These are phyloP conservation scores for Myrmecobius fasciatus DNA, from an alignment of 2,113 vertebrate genomes.

Conservation along the genomic window DNA sequence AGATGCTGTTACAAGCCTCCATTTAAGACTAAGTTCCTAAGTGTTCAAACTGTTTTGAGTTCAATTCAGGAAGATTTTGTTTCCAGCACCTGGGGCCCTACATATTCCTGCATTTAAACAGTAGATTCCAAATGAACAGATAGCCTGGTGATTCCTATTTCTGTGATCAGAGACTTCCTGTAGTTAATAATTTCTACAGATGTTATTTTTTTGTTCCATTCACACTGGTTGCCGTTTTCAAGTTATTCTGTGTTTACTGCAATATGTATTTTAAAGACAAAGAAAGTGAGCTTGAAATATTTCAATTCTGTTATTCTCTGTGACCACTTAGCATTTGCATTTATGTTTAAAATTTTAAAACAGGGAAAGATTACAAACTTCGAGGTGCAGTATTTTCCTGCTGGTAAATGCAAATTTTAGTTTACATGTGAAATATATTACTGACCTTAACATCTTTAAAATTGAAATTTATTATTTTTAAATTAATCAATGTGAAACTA, in stretches of 20 bases:
- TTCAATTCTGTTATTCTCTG: not conserved
- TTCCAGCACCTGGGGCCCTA: not conserved
- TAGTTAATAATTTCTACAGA: not conserved
- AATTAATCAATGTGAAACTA: not conserved
- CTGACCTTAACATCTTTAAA: not conserved
- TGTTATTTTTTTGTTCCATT: not conserved
- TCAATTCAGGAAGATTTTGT: not conserved
- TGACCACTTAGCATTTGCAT: not conserved
- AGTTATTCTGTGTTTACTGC: not conserved
- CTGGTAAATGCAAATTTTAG: not conserved
- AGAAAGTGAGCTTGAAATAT: not conserved
- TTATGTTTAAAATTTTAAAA: not conserved
- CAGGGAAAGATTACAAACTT: not conserved
- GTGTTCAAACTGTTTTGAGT: not conserved
- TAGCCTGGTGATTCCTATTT: not conserved
- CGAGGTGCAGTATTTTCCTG: not conserved
- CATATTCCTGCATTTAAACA: not conserved
- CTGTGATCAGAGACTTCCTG: not conserved
- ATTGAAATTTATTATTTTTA: not conserved
- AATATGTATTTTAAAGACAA: not conserved
- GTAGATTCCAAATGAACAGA: not conserved
- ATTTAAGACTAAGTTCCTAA: not conserved
- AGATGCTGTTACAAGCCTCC: not conserved
- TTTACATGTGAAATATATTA: not conserved
- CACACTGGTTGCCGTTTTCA: not conserved